Base-by-base conservation (phyloP, 2,797 vertebrate species). In the Trachurus trachurus region DNA sequence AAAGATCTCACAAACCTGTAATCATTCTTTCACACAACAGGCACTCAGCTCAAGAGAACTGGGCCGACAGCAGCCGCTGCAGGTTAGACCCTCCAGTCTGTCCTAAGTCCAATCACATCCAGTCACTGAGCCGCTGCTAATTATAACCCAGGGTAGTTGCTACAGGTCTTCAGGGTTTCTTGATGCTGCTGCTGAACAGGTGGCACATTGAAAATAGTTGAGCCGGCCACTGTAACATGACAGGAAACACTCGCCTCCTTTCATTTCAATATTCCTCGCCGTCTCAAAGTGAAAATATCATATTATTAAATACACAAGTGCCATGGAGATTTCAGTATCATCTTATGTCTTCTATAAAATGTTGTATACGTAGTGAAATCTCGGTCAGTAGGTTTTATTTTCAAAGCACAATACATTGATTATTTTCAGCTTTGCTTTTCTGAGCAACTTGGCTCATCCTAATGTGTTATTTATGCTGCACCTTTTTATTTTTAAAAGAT, bases 101-200 rank as follows among this genome's bases (percentile, higher is more conserved):
- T 82, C 65, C 67, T 5, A 49, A 66, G 53, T 74, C 79, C 44
- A 66, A 37, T 37, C 34, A 40, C 42, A 82, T 71, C 79, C 69
- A 83, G 29, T 75, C 80, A 87, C 70, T 88, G 78, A 84, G 34
- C 82, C 80, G 76, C 59, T 13, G 26, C 79, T 95, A 94, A 94
- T 94, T 93, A 92, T 76, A 91, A 78, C 77, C 81, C 72, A 59
- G 70, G 77, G 74, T 47, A 53, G 70, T 26, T 83, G 67, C 50
- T 67, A 39, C 31, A 50, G 85, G 83, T 75, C 74, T 85, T 76
- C 13, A 8, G 70, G 52, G 67, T 71, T 78, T 85, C 59, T 21
- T 61, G 21, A 65, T 66, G 71, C 53, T 47, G n/a, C 74, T 37
- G 59, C 66, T n/a, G 13, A 56, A 68, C 65, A 82, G 64, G 77